These are phyloP conservation scores for Baronia brevicornis DNA, from an alignment of 2,888 invertebrate species.

Conservation along the genomic window DNA sequence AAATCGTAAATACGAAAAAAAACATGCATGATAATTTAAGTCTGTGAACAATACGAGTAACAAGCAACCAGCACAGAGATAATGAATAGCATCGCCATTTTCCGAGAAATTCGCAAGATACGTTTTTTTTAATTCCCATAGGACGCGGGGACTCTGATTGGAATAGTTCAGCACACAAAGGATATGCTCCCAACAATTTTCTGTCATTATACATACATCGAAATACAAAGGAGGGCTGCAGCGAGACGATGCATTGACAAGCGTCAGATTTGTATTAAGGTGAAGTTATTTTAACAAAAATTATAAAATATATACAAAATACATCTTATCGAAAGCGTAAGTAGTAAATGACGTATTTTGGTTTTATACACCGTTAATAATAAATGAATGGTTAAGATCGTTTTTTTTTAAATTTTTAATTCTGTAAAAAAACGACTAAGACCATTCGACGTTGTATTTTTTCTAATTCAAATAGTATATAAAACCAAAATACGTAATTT, in stretches of 20 bases:
- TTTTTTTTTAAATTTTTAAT: no score
- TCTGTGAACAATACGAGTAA: no score
- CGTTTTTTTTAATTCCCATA: conserved; percentile 36
- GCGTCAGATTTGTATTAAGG: conserved; percentile 41
- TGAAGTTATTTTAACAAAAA: conserved; percentile 17
- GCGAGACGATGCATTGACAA: conserved; percentile 34
- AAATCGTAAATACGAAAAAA: no score
- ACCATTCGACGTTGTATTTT: no score
- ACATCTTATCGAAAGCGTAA: conserved; percentile 29
- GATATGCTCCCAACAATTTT: conserved; percentile 46
- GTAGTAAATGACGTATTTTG: conserved; percentile 24
- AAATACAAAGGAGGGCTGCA: conserved; percentile 41
- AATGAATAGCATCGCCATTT: conserved; percentile 14
- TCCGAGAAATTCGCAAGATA: conserved; percentile 23
- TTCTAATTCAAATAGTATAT: no score
- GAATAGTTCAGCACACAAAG: conserved; percentile 51
- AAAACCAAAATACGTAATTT: no score
- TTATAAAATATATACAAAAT: conserved; percentile 17
- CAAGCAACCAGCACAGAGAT: no score
- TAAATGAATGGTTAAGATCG: no score
- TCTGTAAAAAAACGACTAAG: no score
- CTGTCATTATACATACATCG: conserved; percentile 48
- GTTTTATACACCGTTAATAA: no score
- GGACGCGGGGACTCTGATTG: conserved; percentile 35
- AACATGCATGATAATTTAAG: no score